Conservation (phyloP, 2,797 vertebrate genomes). For the Artibeus lituratus region DNA sequence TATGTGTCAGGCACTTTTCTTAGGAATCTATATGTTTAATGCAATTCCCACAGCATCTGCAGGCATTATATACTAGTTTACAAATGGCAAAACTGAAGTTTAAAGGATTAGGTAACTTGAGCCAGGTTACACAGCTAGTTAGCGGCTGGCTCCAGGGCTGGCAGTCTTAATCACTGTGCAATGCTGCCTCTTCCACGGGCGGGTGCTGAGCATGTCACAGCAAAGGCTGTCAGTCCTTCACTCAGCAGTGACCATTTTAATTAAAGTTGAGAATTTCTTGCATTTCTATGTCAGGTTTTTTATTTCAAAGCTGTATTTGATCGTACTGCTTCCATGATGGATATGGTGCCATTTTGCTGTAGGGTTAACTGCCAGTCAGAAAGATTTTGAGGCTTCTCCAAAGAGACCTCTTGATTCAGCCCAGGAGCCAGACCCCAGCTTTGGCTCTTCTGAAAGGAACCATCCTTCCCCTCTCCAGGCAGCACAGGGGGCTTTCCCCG, state of each 20-base stretch:
- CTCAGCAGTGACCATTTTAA: neutral
- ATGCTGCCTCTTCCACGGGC: neutral
- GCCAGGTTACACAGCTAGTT: neutral
- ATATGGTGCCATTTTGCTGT: neutral
- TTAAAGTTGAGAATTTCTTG: neutral
- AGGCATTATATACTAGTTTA: neutral
- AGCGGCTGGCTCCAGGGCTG: neutral
- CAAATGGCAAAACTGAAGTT: neutral
- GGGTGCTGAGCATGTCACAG: neutral
- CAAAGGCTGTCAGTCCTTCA: neutral
- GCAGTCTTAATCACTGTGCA: neutral
- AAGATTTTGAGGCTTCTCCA: conserved; percentile 31
- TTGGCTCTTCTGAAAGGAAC: neutral
- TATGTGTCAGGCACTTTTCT: neutral
- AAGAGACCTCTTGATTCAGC: neutral
- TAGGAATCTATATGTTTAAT: neutral
- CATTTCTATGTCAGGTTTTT: too few species aligned
- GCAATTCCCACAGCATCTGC: neutral
- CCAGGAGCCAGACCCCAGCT: neutral
- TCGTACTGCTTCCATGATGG: neutral
- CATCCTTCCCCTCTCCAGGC: neutral
- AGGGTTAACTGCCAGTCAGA: neutral
- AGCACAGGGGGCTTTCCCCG: neutral
- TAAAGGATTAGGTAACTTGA: neutral
- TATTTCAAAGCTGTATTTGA: neutral